phyloP scores from a whole-genome alignment of 2,888 invertebrate genomes.

The Cotesia congregata region DNA sequence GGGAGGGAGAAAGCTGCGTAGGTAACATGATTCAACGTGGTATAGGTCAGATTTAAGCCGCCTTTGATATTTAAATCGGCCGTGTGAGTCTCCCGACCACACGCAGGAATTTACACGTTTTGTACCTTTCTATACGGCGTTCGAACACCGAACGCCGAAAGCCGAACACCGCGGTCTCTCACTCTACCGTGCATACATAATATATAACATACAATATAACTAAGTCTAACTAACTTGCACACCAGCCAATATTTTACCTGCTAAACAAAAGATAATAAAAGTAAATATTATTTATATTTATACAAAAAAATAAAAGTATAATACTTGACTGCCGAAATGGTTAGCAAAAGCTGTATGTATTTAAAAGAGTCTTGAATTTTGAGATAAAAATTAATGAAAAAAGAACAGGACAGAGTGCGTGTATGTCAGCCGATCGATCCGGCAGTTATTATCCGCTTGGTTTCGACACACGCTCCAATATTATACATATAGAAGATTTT shows the following conservation, averaged over 20 bases:
- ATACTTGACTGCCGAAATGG: conserved; percentile 7
- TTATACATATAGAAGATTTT: background rate
- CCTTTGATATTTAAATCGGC: conserved; percentile 70
- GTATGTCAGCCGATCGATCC: background rate
- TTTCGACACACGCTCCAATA: no score
- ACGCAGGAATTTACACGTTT: conserved; percentile 67
- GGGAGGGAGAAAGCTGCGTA: conserved; percentile 48
- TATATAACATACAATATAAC: background rate
- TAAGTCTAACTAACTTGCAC: background rate
- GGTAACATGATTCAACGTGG: conserved; percentile 70
- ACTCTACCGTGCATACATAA: background rate
- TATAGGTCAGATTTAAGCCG: conserved; percentile 70
- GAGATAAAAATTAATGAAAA: background rate
- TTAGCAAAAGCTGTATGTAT: background rate
- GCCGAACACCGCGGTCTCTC: conserved; percentile 23
- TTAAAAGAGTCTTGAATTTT: no score
- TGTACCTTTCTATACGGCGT: conserved; percentile 50
- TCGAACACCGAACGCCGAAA: conserved; percentile 19
- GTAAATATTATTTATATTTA: background rate
- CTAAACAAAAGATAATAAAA: conserved; percentile 35
- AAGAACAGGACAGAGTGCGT: background rate
- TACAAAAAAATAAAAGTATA: conserved; percentile 11
- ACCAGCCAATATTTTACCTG: conserved; percentile 34
- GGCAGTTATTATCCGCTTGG: background rate
- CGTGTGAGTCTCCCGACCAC: conserved; percentile 60